phyloP scores from a whole-genome alignment of 92 coral and sea anemone species.

The Hydrozoanthus gracilis region DNA sequence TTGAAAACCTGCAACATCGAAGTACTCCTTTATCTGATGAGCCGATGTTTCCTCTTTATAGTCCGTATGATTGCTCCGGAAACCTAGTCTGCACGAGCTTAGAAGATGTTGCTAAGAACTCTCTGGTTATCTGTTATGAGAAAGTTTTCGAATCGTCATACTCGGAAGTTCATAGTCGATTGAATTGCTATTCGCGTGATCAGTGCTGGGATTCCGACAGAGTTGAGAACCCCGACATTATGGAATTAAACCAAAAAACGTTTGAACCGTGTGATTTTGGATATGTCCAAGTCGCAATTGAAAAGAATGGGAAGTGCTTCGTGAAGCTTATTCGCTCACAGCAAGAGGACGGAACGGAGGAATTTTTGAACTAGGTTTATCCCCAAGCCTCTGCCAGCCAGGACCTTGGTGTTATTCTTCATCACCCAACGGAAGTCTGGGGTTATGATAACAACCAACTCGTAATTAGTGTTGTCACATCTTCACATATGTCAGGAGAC shows the following conservation, averaged over 20 bases:
- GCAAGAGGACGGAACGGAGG: constrained; percentile 24
- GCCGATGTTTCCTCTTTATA: constrained; percentile 6
- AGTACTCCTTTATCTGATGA: constrained; percentile 7
- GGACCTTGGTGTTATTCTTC: constrained; percentile 27
- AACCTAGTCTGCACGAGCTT: neutral
- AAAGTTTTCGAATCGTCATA: constrained; percentile 21
- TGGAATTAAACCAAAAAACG: constrained; percentile 12
- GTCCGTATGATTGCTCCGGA: constrained; percentile 11
- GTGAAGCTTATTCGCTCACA: constrained; percentile 30
- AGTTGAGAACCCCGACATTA: constrained; percentile 11
- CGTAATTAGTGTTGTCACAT: constrained; percentile 35
- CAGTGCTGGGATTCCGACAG: constrained; percentile 23
- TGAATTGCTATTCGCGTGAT: neutral
- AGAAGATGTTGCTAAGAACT: constrained; percentile 9
- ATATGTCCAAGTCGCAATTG: neutral
- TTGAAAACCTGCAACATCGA: constrained; percentile 13
- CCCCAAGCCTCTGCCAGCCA: constrained; percentile 6
- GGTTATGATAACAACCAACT: constrained; percentile 33
- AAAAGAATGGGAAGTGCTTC: constrained; percentile 40
- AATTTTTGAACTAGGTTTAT: neutral
- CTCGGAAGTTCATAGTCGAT: constrained; percentile 28
- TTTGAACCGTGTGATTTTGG: constrained; percentile 44
- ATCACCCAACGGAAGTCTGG: constrained; percentile 50
- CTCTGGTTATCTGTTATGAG: constrained; percentile 31
- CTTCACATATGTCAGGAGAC: constrained; percentile 35